phyloP scores from a whole-genome alignment of 2,113 vertebrate species.

The Macquaria australasica region DNA sequence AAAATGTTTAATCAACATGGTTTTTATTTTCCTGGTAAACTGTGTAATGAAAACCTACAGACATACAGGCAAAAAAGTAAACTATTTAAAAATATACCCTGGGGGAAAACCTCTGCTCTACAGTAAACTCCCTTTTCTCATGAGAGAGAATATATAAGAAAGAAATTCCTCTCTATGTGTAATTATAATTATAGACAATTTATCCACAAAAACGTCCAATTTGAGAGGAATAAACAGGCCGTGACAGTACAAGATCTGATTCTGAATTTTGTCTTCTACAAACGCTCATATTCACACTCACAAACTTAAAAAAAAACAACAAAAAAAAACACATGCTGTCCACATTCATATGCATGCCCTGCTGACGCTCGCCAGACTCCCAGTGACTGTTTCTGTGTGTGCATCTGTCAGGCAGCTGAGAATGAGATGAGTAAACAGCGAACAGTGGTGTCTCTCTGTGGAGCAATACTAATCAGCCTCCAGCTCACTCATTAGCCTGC shows the following conservation, averaged over 20 bases:
- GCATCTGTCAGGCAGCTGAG: constrained; percentile 44
- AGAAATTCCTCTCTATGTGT: neutral
- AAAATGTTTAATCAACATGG: too few species aligned
- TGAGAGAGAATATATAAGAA: too few species aligned
- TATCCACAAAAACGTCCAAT: constrained; percentile 8
- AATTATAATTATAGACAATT: constrained; percentile 3
- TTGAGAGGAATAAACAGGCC: neutral
- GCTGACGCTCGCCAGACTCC: neutral
- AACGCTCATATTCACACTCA: too few species aligned
- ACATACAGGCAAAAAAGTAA: too few species aligned
- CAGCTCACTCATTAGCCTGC: constrained; percentile 72
- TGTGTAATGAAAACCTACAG: too few species aligned
- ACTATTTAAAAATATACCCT: too few species aligned
- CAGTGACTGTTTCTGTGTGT: constrained; percentile 9
- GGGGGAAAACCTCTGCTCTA: too few species aligned
- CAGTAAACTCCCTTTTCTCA: neutral
- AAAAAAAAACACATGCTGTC: neutral
- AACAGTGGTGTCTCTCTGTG: constrained; percentile 68
- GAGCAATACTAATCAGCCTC: constrained; percentile 74
- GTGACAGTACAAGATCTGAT: neutral
- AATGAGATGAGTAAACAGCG: constrained; percentile 69
- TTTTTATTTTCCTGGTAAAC: too few species aligned
- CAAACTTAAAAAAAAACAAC: neutral
- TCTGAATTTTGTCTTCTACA: neutral
- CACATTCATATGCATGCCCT: neutral